Evolutionary conservation across 2,113 vertebrate genomes (phyloP), one percentile per base, ranked within the genome.

Genomic region (Myrmophylax atrothorax): DNA sequence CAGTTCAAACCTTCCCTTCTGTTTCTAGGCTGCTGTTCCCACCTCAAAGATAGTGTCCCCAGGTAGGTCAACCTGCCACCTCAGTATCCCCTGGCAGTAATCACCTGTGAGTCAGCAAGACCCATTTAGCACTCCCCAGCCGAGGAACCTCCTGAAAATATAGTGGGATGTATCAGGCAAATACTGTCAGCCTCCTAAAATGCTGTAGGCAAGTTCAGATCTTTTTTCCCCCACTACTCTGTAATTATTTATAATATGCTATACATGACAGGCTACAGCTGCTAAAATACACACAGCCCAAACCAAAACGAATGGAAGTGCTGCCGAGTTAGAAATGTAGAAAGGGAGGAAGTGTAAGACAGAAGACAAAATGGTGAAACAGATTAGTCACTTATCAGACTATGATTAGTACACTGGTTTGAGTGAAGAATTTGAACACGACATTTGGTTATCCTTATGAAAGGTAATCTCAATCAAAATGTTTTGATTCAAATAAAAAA

Each of bases 151-250:
- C 82, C 52, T 74, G 80, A 81, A 94, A 97, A 97, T 77, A 94
- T 7, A 42, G 92, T 95, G 85, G 82, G 90, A 91, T 91, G 84
- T 94, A 91, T 67, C 82, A 96, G 79, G 75, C 72, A 95, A 90
- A 91, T 87, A 90, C 67, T 91, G 91, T 73, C 94, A 97, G 87
- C 75, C 22, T 90, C 70, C 80, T 67, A 74, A 89, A 96, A 95
- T 89, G 89, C 40, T 66, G 74, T 50, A 87, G 78, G 78, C 87
- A 96, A 94, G 78, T 87, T 94, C 89, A 73, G 84, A 90, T 95
- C 7, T 84, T 70, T 35, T 23, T 23, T 31, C 15, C 2, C 4
- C 10, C 24, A 19, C 74, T 69, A 29, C 62, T 89, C 84, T 74
- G 70, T 83, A 95, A 95, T 96, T 95, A 95, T 93, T 84, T 87